Base-by-base conservation (phyloP, 2,797 vertebrate genomes). In the Helicolenus hilgendorfi region DNA sequence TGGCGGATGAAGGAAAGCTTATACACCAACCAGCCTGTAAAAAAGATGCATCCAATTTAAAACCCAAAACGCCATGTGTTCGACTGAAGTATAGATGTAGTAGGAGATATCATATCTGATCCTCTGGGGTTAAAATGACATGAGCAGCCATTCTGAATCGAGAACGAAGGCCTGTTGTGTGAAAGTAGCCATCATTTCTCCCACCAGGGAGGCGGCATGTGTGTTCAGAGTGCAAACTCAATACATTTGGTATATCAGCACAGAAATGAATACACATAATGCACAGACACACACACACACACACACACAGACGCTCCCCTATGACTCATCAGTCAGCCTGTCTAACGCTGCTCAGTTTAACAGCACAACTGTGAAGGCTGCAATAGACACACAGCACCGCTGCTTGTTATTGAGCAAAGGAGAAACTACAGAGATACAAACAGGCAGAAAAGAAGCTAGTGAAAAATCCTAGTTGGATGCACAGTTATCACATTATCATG, bases 251-350 rank as follows among this genome's bases (percentile, higher is more conserved):
- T 85, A 2, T 76, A 83, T 77, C 62, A 77, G 80, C 45, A 72
- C 53, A 73, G 31, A 67, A 31, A 73, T 76, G 78, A 79, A 77
- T 73, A 45, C 86, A 78, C 14, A 41, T 58, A 74, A 82, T 62
- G 22, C 71, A 35, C 31, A 55, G 3, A 18, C 29, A 53, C 60
- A 11, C 27, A 35, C n/a, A 63, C 29, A 63, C 62, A 33, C 1
- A 41, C 81, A 72, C 41, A 49, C 22, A 59, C 63, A 20, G 7
- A 33, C 77, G 58, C 73, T 87, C 81, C 68, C 27, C 11, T 35
- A 45, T 93, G 91, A 94, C 72, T 94, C 91, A 93, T 94, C 88
- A 83, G 76, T 90, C 81, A 79, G 87, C 64, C 63, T 79, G 45
- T 84, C 77, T 78, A 75, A 84, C 81, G 11, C 69, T 41, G 79